These are phyloP conservation scores for Cephalopterus ornatus DNA, from an alignment of 2,113 vertebrate genomes.

Conservation along the genomic window DNA sequence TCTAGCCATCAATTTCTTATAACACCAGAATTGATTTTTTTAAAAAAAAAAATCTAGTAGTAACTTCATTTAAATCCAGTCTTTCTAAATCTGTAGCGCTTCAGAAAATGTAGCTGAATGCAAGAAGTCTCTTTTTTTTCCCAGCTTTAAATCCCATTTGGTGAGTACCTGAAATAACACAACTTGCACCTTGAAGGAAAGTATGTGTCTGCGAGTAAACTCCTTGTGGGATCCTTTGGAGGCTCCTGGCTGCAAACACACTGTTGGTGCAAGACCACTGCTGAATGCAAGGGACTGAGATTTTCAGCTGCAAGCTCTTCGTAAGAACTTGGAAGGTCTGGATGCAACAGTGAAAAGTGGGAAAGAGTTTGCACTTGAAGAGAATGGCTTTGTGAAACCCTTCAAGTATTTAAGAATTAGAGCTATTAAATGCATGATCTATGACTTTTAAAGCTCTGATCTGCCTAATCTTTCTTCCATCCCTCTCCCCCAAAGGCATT, in stretches of 20 bases:
- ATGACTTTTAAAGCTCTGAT: conserved; percentile 30
- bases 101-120: background rate
- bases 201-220: background rate
- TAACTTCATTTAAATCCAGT: conserved; percentile 46
- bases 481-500: conserved; percentile 26
- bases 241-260: background rate
- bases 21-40: conserved; percentile 32
- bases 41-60: background rate
- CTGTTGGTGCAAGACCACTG: background rate
- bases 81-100: background rate
- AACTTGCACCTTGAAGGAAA: background rate
- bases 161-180: background rate
- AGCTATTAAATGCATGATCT: conserved; percentile 46
- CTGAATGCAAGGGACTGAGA: background rate
- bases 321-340: background rate
- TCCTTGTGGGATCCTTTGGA: background rate
- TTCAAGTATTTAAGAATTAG: conserved; percentile 45
- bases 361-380: conserved; percentile 16
- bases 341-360: background rate
- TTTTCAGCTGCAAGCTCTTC: background rate
- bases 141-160: background rate
- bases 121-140: background rate
- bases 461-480: conserved; percentile 51
- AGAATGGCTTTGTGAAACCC: conserved; percentile 12
- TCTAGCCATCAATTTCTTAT: conserved; percentile 50